Conservation (phyloP, 2,113 vertebrate genomes). For the Oryzias javanicus region DNA sequence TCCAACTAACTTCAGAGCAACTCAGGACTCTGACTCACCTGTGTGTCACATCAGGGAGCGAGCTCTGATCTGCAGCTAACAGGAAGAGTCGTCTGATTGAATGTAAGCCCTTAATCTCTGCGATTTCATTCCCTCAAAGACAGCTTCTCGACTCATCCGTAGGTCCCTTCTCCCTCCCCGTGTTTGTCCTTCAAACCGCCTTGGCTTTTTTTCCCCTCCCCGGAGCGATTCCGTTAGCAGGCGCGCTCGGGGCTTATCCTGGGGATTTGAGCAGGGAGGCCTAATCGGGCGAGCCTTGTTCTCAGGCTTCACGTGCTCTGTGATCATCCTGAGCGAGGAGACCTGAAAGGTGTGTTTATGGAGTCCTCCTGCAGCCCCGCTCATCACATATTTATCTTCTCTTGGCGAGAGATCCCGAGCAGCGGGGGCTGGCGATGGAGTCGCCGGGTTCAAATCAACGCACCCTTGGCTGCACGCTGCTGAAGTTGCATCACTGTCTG, state of each 20-base stretch:
- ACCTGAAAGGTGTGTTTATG: constrained; percentile 16
- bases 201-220: constrained; percentile 35
- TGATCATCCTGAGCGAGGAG: constrained; percentile 40
- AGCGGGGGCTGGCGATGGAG: constrained; percentile 20
- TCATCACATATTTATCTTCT: constrained; percentile 63
- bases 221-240: constrained; percentile 45
- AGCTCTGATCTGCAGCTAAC: constrained; percentile 27
- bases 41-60: constrained; percentile 17
- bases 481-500: constrained; percentile 31
- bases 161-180: constrained; percentile 13
- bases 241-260: constrained; percentile 43
- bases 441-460: constrained; percentile 41
- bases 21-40: constrained; percentile 43
- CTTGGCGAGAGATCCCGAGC: constrained; percentile 30
- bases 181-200: constrained; percentile 19
- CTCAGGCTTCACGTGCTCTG: constrained; percentile 41
- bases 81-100: constrained; percentile 41
- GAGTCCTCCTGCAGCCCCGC: constrained; percentile 31
- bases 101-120: constrained; percentile 26
- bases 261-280: constrained; percentile 51
- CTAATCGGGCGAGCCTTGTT: constrained; percentile 54
- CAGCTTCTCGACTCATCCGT: constrained; percentile 14
- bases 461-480: constrained; percentile 46
- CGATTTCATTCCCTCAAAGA: constrained; percentile 45
- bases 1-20: constrained; percentile 41